A percentile compares a stretch with the other conserved stretches of the same genome.
phyloP scores from a whole-genome alignment of 2,113 vertebrate species.

The Varanus komodoensis region DNA sequence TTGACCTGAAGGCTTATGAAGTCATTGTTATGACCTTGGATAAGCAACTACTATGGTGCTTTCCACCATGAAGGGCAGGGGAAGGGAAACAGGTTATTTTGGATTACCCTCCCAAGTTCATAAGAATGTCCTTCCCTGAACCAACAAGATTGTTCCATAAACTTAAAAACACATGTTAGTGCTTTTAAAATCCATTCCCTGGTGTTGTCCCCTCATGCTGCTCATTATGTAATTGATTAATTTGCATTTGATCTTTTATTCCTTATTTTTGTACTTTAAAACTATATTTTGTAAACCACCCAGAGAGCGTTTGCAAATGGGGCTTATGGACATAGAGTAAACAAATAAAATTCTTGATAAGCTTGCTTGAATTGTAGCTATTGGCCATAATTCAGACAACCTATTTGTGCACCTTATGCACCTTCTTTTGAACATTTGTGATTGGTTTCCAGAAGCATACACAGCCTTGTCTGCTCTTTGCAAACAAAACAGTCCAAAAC shows the following conservation, averaged over 20 bases:
- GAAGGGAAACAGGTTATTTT: too few relatives aligned
- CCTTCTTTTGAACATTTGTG: background rate
- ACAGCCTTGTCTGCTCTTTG: background rate
- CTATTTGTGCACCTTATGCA: background rate
- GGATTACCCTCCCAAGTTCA: too few relatives aligned
- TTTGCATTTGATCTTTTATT: too few relatives aligned
- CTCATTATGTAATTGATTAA: background rate
- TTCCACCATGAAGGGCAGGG: too few relatives aligned
- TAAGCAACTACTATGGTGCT: too few relatives aligned
- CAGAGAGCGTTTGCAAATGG: background rate
- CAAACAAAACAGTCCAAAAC: background rate
- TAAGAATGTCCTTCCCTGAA: too few relatives aligned
- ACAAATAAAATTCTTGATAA: background rate
- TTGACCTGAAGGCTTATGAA: too few relatives aligned
- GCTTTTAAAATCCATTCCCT: background rate
- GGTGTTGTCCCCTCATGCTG: background rate
- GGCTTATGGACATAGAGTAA: background rate
- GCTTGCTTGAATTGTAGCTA: background rate
- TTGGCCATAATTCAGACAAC: background rate
- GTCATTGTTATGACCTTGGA: too few relatives aligned
- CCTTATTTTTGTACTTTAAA: background rate
- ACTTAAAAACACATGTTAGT: background rate
- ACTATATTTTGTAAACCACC: background rate
- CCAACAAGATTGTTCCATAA: too few relatives aligned
- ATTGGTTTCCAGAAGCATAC: background rate